Evolutionary conservation across 2,888 invertebrate genomes (phyloP), one percentile per base, ranked within the genome.

Genomic region (Ganaspis brasiliensis): DNA sequence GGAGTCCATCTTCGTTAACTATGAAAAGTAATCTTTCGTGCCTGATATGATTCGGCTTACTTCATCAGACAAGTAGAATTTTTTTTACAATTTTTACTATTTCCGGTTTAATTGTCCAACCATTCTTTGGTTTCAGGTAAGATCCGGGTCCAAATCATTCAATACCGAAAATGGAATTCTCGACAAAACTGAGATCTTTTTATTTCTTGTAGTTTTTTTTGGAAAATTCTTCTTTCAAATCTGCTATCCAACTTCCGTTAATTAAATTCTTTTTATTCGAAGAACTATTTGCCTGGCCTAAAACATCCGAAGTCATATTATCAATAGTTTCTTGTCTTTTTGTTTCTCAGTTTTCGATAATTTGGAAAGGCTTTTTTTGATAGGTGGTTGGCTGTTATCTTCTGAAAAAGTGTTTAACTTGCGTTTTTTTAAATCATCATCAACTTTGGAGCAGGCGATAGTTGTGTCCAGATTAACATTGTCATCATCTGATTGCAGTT

Each of bases 131-230:
- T 21, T 59, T 16, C 2, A 49, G 49, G 16, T 21, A 9, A 19
- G 61, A 61, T 37, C 73, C 61, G 10, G 35, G 49, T 21, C 73
- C 63, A 61, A 37, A 57, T 8, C 19, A 37, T 21, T 71, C 16
- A 45, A 45, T 19, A 14, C 4, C 16, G 40, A 16, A 40, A 24
- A 71, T 49, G 71, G 71, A 14, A 71, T 71, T 71, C 49, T 24
- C 2, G 71, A 49, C 2, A 71, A 14, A 19, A 71, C 16, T 19
- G 71, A 71, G 3, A 71, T 71, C 37, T 63, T 71, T 4, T 71
- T 49, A 71, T 19, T 71, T 71, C 40, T 16, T 4, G 52, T 21
- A 19, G 14, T 71, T 49, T 19, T 12, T n/a, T 71, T 71, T 49
- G 10, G 40, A 40, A 71, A 71, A n/a, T 71, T 45, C 19, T 49